A percentile compares a stretch with the other conserved stretches of the same genome.
phyloP scores from a whole-genome alignment of 2,797 vertebrate species.

The Monodelphis domestica region DNA sequence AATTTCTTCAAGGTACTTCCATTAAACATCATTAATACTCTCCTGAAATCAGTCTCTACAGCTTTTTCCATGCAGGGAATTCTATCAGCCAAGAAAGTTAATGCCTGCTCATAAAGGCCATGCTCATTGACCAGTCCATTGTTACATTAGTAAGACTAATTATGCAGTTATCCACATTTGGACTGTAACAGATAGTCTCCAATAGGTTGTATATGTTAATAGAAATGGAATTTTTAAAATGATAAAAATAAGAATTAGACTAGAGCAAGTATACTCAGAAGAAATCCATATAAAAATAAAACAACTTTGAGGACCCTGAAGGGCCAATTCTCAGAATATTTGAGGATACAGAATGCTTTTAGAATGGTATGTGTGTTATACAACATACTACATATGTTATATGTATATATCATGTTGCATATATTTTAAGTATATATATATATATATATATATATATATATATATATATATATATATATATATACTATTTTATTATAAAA shows the following conservation, averaged over 20 bases:
- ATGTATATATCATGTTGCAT: no score
- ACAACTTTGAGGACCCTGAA: no score
- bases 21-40: no score
- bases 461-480: background rate
- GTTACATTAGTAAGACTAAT: background rate
- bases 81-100: background rate
- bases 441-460: no score
- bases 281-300: no score
- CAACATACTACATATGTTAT: no score
- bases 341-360: no score
- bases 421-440: no score
- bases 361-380: no score
- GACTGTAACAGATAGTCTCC: background rate
- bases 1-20: background rate
- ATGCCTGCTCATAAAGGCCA: background rate
- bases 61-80: background rate
- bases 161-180: background rate
- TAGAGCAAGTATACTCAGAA: no score
- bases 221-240: background rate
- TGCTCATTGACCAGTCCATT: no score
- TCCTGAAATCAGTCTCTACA: background rate
- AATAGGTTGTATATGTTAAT: background rate
- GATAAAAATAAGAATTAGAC: background rate
- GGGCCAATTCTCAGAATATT: no score
- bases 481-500: background rate